Percentiles rank a stretch among this genome's conserved stretches.
Evolutionary conservation across 1,140 invertebrate species (phyloP).

Genomic region (Melanaphis sacchari): DNA sequence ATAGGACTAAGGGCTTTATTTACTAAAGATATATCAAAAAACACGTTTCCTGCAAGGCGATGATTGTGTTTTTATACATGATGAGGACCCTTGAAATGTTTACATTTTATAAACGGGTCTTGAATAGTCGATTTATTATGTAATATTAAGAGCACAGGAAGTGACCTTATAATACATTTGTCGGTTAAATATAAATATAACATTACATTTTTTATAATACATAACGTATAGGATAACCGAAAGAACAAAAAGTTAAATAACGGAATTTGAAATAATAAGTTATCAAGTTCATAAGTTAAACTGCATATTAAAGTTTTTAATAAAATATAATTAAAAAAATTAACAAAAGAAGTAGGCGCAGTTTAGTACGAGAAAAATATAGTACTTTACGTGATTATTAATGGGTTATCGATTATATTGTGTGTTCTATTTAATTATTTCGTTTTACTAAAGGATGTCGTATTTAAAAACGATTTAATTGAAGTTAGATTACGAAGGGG

Average conservation of each 20-base stretch:
- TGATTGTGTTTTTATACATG: neutral
- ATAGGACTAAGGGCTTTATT: too few relatives aligned
- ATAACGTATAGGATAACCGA: neutral
- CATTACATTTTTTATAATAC: neutral
- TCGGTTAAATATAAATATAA: neutral
- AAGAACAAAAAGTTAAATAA: neutral
- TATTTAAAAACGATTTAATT: neutral
- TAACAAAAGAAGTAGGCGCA: neutral
- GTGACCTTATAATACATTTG: neutral
- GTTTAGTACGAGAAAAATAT: neutral
- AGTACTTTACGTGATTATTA: neutral
- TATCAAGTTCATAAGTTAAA: neutral
- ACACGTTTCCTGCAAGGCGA: neutral
- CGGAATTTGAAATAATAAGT: neutral
- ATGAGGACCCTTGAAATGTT: neutral
- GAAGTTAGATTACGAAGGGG: neutral
- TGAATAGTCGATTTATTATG: neutral
- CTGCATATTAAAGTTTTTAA: neutral
- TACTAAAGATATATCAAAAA: neutral
- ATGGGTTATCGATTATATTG: neutral
- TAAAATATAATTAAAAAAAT: too few relatives aligned
- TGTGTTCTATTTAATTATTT: neutral
- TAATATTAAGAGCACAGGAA: neutral
- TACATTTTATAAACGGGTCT: neutral
- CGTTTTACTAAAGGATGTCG: neutral